Evolutionary conservation across 2,797 vertebrate genomes (phyloP), one percentile per base, ranked within the genome.

Genomic region (Falco cherrug): DNA sequence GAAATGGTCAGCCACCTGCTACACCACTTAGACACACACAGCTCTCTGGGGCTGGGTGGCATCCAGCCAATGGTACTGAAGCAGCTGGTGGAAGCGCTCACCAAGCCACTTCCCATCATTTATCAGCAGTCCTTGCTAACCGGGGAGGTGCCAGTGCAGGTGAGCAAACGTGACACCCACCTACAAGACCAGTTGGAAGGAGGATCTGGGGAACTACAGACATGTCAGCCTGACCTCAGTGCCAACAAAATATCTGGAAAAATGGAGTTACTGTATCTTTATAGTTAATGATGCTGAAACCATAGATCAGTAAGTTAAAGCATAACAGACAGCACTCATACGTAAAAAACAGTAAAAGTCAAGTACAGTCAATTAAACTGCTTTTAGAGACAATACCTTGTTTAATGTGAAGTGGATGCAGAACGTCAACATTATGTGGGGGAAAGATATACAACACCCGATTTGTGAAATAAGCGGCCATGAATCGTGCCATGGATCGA

Each of bases 381-480:
- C 3, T 51, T 59, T 50, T 43, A 67, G 29, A 59, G 19, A 29
- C 76, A 82, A 89, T 97, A 99, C 99, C 98, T 96, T 97, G 96
- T 86, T 98, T 97, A 29, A 98, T 76, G 89, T 99, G 99, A 65
- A 99, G 96, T 6, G 99, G 98, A 43, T 98, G 98, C 73, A 99
- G 96, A n/a, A 98, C 33, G 3, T 97, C 97, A 85, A 99, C 99
- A 41, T 79, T 98, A 96, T 99, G 99, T 8, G 99, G 98, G 2
- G 99, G 99, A 33, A 98, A 97, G 79, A 99, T 96, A 96, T 97
- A 98, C 16, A 99, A 98, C 2, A 97, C 97, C 68, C 98, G 98
- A 94, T 99, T 99, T 93, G 99, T 98, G 97, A 99, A 99, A 90
- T 99, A 99, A 45, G 99, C 98, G 0, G 99, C 99, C 99, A 99